Evolutionary conservation across 2,888 invertebrate genomes (phyloP).

Genomic region (Antheraea assamensis): DNA sequence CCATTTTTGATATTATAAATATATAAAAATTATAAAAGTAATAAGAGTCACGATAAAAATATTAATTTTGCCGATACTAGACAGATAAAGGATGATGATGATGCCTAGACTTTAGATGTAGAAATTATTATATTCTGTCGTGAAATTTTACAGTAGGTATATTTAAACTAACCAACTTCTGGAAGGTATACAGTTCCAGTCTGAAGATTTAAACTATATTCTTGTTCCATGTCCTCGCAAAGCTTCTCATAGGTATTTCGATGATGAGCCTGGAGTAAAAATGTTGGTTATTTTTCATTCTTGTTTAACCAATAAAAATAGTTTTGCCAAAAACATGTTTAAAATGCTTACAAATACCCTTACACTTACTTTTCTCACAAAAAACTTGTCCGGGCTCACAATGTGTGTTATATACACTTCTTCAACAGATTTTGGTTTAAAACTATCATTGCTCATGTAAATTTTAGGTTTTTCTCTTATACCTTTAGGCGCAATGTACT

Average conservation of each 20-base stretch:
- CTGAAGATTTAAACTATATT: constrained; percentile 53
- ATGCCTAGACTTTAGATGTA: no score
- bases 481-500: constrained; percentile 57
- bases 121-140: no score
- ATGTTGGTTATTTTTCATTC: neutral
- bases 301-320: neutral
- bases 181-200: constrained; percentile 68
- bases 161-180: constrained; percentile 68
- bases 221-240: constrained; percentile 68
- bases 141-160: neutral
- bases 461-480: constrained; percentile 55
- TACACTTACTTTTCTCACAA: constrained; percentile 82
- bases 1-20: no score
- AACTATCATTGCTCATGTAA: constrained; percentile 56
- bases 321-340: neutral
- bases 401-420: constrained; percentile 82
- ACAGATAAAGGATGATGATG: no score
- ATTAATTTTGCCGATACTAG: no score
- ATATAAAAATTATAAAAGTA: no score
- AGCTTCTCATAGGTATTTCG: constrained; percentile 64
- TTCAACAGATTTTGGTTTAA: constrained; percentile 61
- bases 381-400: constrained; percentile 85
- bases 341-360: neutral
- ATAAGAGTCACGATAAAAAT: no score
- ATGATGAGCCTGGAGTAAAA: constrained; percentile 45